These are phyloP conservation scores for Lordiphosa collinella DNA, from an alignment of 1,140 invertebrate species.

Conservation along the genomic window DNA sequence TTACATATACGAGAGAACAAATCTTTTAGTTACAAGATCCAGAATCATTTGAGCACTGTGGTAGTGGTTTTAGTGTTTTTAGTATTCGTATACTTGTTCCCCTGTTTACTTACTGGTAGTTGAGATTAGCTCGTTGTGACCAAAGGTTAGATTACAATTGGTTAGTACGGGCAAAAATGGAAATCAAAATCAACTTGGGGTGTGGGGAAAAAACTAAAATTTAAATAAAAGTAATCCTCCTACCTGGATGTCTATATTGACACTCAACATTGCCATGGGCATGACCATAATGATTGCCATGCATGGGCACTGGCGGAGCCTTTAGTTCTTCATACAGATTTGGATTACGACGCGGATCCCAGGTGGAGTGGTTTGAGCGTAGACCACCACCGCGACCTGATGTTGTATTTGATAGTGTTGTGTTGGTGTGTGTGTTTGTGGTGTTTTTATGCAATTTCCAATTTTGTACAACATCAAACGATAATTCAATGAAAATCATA, in stretches of 20 bases:
- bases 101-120: constrained; percentile 45
- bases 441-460: constrained; percentile 61
- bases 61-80: constrained; percentile 63
- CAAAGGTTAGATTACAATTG: constrained; percentile 35
- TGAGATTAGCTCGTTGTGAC: constrained; percentile 34
- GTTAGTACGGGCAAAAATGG: constrained; percentile 34
- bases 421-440: constrained; percentile 38
- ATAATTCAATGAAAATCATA: constrained; percentile 54
- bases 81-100: constrained; percentile 30
- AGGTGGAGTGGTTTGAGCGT: constrained; percentile 88
- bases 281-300: constrained; percentile 69
- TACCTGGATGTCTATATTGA: constrained; percentile 82
- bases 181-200: constrained; percentile 10
- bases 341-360: constrained; percentile 89
- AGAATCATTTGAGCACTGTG: constrained; percentile 3
- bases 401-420: constrained; percentile 23
- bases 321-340: constrained; percentile 90
- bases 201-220: constrained; percentile 18
- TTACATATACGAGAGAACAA: constrained; percentile 2
- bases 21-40: constrained; percentile 17
- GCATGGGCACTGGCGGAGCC: constrained; percentile 81
- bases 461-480: constrained; percentile 71
- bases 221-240: constrained; percentile 43
- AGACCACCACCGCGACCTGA: constrained; percentile 75
- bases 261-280: constrained; percentile 81